Evolutionary conservation across 1,140 invertebrate genomes (phyloP).

Genomic region (Cyclargus thomasi): DNA sequence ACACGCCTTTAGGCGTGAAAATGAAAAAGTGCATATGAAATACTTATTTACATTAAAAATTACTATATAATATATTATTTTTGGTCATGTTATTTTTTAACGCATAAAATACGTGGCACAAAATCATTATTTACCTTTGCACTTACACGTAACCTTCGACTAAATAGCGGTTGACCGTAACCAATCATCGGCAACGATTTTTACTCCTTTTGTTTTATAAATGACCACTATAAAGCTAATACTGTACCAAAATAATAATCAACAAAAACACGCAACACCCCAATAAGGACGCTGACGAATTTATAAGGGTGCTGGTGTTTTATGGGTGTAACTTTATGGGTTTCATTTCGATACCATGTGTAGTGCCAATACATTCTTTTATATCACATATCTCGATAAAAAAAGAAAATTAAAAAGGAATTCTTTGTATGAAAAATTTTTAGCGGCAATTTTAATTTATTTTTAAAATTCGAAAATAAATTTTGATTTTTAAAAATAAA

Average conservation of each 20-base stretch:
- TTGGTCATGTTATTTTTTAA: too few species aligned
- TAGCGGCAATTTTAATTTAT: too few species aligned
- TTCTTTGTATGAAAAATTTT: too few species aligned
- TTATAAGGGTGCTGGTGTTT: conserved; percentile 8
- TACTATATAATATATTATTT: too few species aligned
- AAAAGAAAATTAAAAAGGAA: not conserved
- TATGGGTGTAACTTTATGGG: conserved; percentile 6
- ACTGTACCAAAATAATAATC: conserved; percentile 15
- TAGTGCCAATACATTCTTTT: not conserved
- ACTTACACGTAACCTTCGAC: not conserved
- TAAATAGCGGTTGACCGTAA: not conserved
- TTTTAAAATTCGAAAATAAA: too few species aligned
- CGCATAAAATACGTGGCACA: too few species aligned
- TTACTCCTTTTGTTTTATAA: conserved; percentile 6
- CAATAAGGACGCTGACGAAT: conserved; percentile 13
- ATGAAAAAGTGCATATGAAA: too few species aligned
- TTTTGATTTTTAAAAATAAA: too few species aligned
- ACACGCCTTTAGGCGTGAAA: too few species aligned
- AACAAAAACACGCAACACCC: conserved; percentile 9
- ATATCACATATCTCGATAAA: not conserved
- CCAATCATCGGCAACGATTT: not conserved
- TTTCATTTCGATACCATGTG: not conserved
- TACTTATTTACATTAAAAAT: too few species aligned
- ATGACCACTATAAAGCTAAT: conserved; percentile 5
- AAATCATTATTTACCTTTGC: too few species aligned